Percentiles rank a stretch among this genome's conserved stretches.
Evolutionary conservation across 2,888 invertebrate species (phyloP).

Genomic region (Hypselothyrea guttata): DNA sequence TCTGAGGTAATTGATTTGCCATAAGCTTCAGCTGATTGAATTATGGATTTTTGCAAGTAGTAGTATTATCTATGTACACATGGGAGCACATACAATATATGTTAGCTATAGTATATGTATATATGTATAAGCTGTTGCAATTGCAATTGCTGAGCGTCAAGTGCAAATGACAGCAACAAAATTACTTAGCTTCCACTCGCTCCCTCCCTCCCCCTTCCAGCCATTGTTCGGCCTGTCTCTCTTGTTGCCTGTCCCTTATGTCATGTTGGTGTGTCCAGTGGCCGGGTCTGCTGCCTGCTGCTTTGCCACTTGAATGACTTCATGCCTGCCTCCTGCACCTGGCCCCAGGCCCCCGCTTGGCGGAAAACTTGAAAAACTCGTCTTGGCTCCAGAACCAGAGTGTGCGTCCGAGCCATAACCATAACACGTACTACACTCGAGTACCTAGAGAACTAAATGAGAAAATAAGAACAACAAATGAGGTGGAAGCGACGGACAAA

Average conservation of each 20-base stretch:
- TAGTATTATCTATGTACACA: conserved; percentile 12
- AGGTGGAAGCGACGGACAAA: conserved; percentile 47
- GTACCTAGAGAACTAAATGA: conserved; percentile 43
- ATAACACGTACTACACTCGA: conserved; percentile 57
- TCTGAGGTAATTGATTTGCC: conserved; percentile 64
- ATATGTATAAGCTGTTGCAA: conserved; percentile 32
- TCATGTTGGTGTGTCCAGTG: conserved; percentile 36
- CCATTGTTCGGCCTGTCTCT: neutral
- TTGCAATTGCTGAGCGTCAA: conserved; percentile 59
- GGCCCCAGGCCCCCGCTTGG: conserved; percentile 30
- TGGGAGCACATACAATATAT: neutral
- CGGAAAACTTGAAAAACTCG: conserved; percentile 75
- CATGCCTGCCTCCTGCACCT: conserved; percentile 49
- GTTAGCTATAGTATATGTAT: neutral
- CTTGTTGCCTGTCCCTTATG: conserved; percentile 28
- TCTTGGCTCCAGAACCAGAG: conserved; percentile 51
- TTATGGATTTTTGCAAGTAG: conserved; percentile 20
- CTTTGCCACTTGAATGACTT: conserved; percentile 74
- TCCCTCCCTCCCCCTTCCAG: conserved; percentile 27
- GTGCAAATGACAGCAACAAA: conserved; percentile 64
- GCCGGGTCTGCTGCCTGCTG: conserved; percentile 50
- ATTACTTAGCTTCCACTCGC: conserved; percentile 34
- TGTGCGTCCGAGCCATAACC: conserved; percentile 35
- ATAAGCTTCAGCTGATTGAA: conserved; percentile 56
- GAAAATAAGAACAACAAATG: neutral